These are phyloP conservation scores for Amazona vittata DNA, from an alignment of 2,113 vertebrate species.

Conservation along the genomic window DNA sequence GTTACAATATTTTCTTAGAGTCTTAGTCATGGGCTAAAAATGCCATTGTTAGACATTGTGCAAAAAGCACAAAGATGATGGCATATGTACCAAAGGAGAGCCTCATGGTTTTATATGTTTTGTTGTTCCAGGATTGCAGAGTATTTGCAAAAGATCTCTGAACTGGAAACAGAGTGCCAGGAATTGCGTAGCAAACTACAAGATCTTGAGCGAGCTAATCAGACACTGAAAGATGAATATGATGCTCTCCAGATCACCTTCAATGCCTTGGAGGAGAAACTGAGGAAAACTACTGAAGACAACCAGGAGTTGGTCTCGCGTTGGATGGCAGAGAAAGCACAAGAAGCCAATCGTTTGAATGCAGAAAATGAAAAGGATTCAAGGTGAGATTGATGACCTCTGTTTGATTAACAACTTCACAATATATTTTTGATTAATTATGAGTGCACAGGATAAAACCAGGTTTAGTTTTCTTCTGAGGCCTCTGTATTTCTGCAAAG, in stretches of 20 bases:
- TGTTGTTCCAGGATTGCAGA: conserved; percentile 85
- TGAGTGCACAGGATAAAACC: not conserved
- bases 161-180: conserved; percentile 87
- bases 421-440: not conserved
- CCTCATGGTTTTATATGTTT: not conserved
- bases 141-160: conserved; percentile 85
- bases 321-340: conserved; percentile 99
- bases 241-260: conserved; percentile 98
- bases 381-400: conserved; percentile 71
- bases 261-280: conserved; percentile 92
- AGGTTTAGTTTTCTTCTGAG: not conserved
- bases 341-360: conserved; percentile 94
- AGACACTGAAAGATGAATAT: conserved; percentile 97
- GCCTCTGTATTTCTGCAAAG: not conserved
- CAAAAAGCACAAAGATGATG: not conserved
- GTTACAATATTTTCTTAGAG: not conserved
- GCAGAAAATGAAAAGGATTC: conserved; percentile 97
- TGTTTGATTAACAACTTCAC: not conserved
- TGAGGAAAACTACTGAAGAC: conserved; percentile 92
- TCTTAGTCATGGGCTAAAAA: not conserved
- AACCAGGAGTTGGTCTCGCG: conserved; percentile 96
- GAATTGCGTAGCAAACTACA: conserved; percentile 86
- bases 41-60: not conserved
- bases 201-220: conserved; percentile 92
- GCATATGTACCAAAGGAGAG: not conserved